Evolutionary conservation across 2,797 vertebrate genomes (phyloP).

Genomic region (Danio choprae): DNA sequence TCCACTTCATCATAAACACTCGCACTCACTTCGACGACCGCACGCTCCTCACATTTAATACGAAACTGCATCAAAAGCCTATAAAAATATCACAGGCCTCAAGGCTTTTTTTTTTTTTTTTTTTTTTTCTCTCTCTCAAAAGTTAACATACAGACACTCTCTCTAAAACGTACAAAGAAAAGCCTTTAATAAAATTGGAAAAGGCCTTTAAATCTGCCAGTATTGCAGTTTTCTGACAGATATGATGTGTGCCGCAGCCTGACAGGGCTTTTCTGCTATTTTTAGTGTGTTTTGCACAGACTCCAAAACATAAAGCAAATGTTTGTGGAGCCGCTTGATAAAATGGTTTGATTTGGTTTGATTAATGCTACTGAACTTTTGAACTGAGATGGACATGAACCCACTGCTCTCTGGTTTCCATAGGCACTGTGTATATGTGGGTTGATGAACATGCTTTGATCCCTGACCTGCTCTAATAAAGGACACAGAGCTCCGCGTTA

Average conservation of each 20-base stretch:
- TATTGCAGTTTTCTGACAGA: constrained; percentile 14
- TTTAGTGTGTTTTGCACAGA: neutral
- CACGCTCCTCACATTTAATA: constrained; percentile 50
- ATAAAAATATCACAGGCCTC: constrained; percentile 53
- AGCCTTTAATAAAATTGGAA: neutral
- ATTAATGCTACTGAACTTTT: constrained; percentile 21
- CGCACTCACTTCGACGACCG: constrained; percentile 35
- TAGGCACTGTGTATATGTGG: constrained; percentile 26
- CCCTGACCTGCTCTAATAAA: constrained; percentile 20
- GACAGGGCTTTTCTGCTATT: neutral
- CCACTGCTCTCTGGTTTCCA: constrained; percentile 8
- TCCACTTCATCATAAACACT: constrained; percentile 42
- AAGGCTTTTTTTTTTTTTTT: constrained; percentile 51
- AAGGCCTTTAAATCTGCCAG: constrained; percentile 1
- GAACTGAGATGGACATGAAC: constrained; percentile 26
- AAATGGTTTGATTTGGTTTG: constrained; percentile 17
- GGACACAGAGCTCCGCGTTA: constrained; percentile 48
- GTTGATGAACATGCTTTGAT: constrained; percentile 29
- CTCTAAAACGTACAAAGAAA: constrained; percentile 16
- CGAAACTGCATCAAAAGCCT: constrained; percentile 53
- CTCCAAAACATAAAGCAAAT: neutral
- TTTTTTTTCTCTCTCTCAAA: constrained; percentile 51
- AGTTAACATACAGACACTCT: neutral
- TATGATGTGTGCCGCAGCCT: neutral
- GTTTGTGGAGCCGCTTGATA: constrained; percentile 20